phyloP scores from a whole-genome alignment of 1,140 invertebrate genomes.

The Parapsyche elsis region DNA sequence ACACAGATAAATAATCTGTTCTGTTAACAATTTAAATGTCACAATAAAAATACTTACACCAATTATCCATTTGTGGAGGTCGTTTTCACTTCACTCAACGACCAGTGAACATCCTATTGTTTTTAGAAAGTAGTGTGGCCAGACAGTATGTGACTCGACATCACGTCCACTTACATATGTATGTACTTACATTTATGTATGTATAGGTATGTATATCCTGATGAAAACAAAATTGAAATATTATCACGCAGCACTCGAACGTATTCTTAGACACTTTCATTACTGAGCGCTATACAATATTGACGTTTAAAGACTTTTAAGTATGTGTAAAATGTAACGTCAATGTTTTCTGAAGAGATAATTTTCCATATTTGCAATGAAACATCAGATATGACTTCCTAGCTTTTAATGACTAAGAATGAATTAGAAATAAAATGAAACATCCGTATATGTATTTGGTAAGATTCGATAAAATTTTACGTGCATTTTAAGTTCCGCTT shows the following conservation, averaged over 20 bases:
- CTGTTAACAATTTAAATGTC: not conserved
- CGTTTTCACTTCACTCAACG: slow-evolving; percentile 46
- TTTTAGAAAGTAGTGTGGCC: slow-evolving; percentile 48
- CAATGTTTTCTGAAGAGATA: too few species aligned
- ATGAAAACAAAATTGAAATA: slow-evolving; percentile 52
- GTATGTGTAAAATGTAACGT: not conserved
- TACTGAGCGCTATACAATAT: not conserved
- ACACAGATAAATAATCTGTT: too few species aligned
- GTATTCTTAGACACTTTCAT: slow-evolving; percentile 11
- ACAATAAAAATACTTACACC: slow-evolving; percentile 9
- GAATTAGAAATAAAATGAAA: not conserved
- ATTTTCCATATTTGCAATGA: not conserved
- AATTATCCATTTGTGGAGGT: slow-evolving; percentile 35
- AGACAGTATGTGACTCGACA: slow-evolving; percentile 25
- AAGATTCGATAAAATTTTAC: too few species aligned
- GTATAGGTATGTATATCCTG: slow-evolving; percentile 46
- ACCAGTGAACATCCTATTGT: slow-evolving; percentile 38
- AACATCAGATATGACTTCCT: not conserved
- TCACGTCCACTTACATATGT: not conserved
- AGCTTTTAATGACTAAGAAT: not conserved
- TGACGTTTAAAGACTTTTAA: too few species aligned
- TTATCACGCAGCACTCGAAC: too few species aligned
- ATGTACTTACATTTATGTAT: not conserved
- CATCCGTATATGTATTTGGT: too few species aligned
- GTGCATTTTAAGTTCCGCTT: not conserved